Conservation (phyloP, 2,797 vertebrate genomes). For the Kryptopterus vitreolus region DNA sequence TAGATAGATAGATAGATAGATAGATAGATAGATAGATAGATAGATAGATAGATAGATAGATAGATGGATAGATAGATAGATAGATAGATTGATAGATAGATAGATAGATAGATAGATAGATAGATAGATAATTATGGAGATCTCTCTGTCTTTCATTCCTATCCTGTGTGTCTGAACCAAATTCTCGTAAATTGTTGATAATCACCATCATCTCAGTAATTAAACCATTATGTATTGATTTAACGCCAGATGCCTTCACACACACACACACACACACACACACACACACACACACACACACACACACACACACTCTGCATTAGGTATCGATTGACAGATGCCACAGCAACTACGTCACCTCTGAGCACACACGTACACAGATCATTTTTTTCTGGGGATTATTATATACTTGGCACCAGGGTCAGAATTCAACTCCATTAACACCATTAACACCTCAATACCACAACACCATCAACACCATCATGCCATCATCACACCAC, state of each 20-base stretch:
- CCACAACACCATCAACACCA: too few relatives aligned
- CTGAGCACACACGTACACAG: not conserved
- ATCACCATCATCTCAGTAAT: slow-evolving; percentile 19
- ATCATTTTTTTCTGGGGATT: not conserved
- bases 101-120: slow-evolving; percentile 33
- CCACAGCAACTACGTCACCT: not conserved
- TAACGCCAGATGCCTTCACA: slow-evolving; percentile 64
- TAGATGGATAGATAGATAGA: not conserved
- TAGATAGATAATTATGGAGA: not conserved
- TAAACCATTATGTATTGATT: slow-evolving; percentile 22
- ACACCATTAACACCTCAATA: not conserved
- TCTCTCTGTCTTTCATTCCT: not conserved
- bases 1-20: too few relatives aligned
- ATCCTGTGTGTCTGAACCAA: not conserved
- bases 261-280: slow-evolving; percentile 54
- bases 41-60: not conserved
- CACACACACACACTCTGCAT: slow-evolving; percentile 1
- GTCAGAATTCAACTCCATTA: not conserved
- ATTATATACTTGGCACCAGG: not conserved
- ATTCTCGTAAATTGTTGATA: not conserved
- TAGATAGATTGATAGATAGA: not conserved
- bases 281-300: slow-evolving; percentile 10
- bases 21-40: not conserved
- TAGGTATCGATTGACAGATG: not conserved
- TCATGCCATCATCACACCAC: too few relatives aligned